phyloP scores from a whole-genome alignment of 2,797 vertebrate species.

The Acropternis orthonyx region DNA sequence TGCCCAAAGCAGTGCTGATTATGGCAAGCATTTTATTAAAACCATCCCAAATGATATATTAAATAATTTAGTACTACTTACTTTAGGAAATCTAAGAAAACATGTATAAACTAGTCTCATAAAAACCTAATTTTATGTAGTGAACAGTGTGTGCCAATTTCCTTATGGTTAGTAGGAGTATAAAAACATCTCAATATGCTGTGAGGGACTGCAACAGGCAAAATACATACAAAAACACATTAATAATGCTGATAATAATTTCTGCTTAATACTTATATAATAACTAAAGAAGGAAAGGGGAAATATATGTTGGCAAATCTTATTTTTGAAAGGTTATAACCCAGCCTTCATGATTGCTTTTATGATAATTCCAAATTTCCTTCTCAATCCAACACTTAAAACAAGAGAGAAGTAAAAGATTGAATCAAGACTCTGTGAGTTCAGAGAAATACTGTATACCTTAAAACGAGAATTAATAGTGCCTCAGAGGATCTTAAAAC shows the following conservation, averaged over 20 bases:
- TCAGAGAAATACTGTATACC: background rate
- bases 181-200: background rate
- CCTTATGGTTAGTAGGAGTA: background rate
- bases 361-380: background rate
- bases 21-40: background rate
- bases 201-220: background rate
- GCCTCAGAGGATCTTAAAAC: background rate
- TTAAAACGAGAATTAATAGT: background rate
- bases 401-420: background rate
- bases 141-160: background rate
- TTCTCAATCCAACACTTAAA: background rate
- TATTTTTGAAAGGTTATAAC: background rate
- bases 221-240: background rate
- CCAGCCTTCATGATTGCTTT: background rate
- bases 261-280: background rate
- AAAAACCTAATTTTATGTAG: background rate
- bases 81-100: constrained; percentile 7
- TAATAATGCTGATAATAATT: background rate
- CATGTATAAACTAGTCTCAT: background rate
- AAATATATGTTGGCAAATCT: background rate
- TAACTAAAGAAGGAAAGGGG: background rate
- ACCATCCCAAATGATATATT: background rate
- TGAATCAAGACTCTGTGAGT: background rate
- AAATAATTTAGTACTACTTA: background rate
- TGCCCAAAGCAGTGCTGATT: background rate